Base-by-base conservation (phyloP, 2,797 vertebrate species). In the Linurgus olivaceus region DNA sequence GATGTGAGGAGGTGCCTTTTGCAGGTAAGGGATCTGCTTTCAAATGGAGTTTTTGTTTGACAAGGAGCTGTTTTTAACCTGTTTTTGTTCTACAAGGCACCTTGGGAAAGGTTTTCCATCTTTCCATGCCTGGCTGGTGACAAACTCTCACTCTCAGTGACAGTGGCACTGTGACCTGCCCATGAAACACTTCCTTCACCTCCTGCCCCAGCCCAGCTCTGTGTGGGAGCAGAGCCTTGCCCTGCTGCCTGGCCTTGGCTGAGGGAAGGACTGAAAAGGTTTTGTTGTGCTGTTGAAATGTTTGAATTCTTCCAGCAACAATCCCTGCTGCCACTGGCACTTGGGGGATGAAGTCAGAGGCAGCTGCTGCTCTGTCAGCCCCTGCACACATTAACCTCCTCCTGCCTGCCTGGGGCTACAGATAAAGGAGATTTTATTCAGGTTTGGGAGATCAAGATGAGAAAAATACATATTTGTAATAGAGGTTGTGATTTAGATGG, bases 291-390 rank as follows among this genome's bases (percentile, higher is more conserved):
- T 20, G 6, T 62, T 62, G 10, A 5, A 71, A 82, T 45, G 67
- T 38, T 54, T 8, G 7, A 1, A 70, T 67, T 51, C 71, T 77
- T 66, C 65, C 91, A 79, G 85, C 85, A 88, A 6, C 65, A 67
- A 29, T 52, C 54, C n/a, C 9, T 5, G 50, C 35, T 38, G 78
- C 59, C 84, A 16, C 58, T 59, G 58, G 52, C 58, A 28, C 19
- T 47, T 35, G 57, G 42, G 91, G 48, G 52, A 55, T 90, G 84
- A 82, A 67, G 75, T 79, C 91, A n/a, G 86, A 20, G 20, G 54
- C 85, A 95, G 94, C 86, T 89, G 80, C 17, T 65, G 17, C 62
- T 62, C 86, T 28, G 13, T 29, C 78, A 91, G 87, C 84, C 25
- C 44, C 3, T 51, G 57, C 52, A 57, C 54, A 37, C 35, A 15